phyloP scores from a whole-genome alignment of 2,888 invertebrate species.

The Sabellastarte sp. region DNA sequence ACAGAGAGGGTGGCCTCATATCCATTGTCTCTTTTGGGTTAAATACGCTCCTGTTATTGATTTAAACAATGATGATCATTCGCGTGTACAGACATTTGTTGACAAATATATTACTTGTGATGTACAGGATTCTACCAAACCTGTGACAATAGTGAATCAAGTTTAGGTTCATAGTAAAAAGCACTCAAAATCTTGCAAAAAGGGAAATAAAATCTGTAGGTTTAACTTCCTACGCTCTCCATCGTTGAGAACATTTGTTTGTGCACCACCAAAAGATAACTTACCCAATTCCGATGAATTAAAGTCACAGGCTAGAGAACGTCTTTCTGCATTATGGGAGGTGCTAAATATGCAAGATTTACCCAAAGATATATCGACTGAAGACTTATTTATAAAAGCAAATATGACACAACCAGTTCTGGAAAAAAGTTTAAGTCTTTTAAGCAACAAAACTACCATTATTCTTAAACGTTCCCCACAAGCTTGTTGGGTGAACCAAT shows the following conservation, averaged over 20 bases:
- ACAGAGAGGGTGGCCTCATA: constrained; percentile 9
- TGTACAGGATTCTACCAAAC: too few relatives aligned
- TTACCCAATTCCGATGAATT: not conserved
- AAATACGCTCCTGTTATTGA: not conserved
- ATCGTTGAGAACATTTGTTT: not conserved
- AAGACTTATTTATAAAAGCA: not conserved
- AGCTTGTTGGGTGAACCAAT: not conserved
- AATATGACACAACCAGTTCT: not conserved
- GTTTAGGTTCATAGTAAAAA: not conserved
- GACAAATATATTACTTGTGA: not conserved
- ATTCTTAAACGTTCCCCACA: not conserved
- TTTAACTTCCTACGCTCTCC: not conserved
- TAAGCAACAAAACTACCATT: not conserved
- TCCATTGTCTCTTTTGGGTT: constrained; percentile 44
- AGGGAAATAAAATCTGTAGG: not conserved
- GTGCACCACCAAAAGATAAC: not conserved
- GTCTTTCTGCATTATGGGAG: too few relatives aligned
- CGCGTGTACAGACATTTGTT: not conserved
- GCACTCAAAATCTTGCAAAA: not conserved
- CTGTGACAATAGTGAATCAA: not conserved
- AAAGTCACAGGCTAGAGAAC: not conserved
- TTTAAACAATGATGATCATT: not conserved
- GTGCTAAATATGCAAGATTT: too few relatives aligned
- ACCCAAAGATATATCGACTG: not conserved
- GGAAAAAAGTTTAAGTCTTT: not conserved